Evolutionary conservation across 1,140 invertebrate genomes (phyloP).

Genomic region (Pogonus chalceus): DNA sequence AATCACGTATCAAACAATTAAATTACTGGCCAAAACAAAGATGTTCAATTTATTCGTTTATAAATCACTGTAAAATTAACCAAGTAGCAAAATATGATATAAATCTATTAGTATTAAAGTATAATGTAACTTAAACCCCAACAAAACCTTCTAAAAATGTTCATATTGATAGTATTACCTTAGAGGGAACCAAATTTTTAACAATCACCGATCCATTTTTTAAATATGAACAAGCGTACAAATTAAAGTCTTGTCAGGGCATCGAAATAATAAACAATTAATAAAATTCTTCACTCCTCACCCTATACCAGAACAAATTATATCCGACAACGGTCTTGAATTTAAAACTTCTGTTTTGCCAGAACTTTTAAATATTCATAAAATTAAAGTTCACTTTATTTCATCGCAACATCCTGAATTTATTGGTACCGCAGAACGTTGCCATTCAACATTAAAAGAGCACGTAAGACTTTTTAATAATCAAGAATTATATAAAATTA

Average conservation of each 20-base stretch:
- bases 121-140: not conserved
- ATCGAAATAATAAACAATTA: not conserved
- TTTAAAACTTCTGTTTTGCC: slow-evolving; percentile 11
- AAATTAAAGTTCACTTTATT: slow-evolving; percentile 23
- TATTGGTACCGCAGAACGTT: slow-evolving; percentile 20
- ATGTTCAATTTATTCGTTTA: too few species aligned
- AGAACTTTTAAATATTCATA: slow-evolving; percentile 17
- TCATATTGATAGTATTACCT: not conserved
- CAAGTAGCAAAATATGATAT: not conserved
- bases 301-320: not conserved
- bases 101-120: not conserved
- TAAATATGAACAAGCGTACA: not conserved
- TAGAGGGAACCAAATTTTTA: not conserved
- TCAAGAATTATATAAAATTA: slow-evolving; percentile 13
- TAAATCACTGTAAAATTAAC: too few species aligned
- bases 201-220: not conserved
- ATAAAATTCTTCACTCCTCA: not conserved
- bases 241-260: not conserved
- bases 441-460: slow-evolving; percentile 5
- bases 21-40: too few species aligned
- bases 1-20: too few species aligned
- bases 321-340: slow-evolving; percentile 9
- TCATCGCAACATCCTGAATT: slow-evolving; percentile 24
- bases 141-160: not conserved
- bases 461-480: slow-evolving; percentile 20